Conservation (phyloP, 1,140 invertebrate genomes). For the Cotesia vestalis region DNA sequence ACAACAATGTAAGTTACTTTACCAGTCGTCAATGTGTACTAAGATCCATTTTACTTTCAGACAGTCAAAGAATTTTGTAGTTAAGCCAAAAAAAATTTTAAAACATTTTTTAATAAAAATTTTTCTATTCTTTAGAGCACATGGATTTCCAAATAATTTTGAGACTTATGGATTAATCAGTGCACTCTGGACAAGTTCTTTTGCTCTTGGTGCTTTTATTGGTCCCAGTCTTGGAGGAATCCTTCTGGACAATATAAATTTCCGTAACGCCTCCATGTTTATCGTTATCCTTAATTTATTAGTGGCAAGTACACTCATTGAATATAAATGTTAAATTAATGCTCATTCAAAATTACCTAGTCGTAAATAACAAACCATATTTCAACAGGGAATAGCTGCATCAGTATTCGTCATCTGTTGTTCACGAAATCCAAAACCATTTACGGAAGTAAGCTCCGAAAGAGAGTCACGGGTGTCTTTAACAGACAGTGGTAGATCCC, state of each 20-base stretch:
- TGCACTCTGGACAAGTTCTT: slow-evolving; percentile 85
- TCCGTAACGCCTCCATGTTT: slow-evolving; percentile 76
- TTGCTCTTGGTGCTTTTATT: slow-evolving; percentile 86
- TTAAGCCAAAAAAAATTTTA: too few relatives aligned
- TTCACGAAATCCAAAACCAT: slow-evolving; percentile 56
- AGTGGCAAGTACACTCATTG: slow-evolving; percentile 67
- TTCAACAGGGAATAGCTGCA: slow-evolving; percentile 57
- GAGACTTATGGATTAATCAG: slow-evolving; percentile 86
- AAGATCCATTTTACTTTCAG: not conserved
- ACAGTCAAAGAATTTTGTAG: not conserved
- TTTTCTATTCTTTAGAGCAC: slow-evolving; percentile 61
- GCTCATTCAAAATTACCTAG: slow-evolving; percentile 2
- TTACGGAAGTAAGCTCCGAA: slow-evolving; percentile 53
- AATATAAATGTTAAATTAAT: slow-evolving; percentile 28
- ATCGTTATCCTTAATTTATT: slow-evolving; percentile 74
- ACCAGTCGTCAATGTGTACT: slow-evolving; percentile 6
- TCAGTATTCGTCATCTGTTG: slow-evolving; percentile 58
- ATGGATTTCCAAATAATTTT: slow-evolving; percentile 81
- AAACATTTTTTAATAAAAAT: not conserved
- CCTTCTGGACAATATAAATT: slow-evolving; percentile 78
- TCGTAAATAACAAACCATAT: slow-evolving; percentile 11
- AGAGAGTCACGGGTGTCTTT: slow-evolving; percentile 55
- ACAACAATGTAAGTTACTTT: slow-evolving; percentile 74
- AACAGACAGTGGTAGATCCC: slow-evolving; percentile 50
- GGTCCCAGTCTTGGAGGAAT: slow-evolving; percentile 82